phyloP scores from a whole-genome alignment of 2,888 invertebrate genomes.

The Drymonia ruficornis region DNA sequence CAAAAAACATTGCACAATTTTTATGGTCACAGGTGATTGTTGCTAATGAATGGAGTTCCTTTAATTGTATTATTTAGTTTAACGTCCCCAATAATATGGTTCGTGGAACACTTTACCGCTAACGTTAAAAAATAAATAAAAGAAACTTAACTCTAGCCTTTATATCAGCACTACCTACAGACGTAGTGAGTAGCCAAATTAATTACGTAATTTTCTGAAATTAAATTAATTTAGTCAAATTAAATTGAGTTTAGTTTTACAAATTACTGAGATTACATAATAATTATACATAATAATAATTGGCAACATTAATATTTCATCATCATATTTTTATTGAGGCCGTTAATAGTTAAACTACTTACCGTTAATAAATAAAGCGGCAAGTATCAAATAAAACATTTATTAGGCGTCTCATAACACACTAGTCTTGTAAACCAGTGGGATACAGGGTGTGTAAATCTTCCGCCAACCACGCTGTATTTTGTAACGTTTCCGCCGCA shows the following conservation, averaged over 20 bases:
- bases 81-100: constrained; percentile 37
- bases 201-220: too few species aligned
- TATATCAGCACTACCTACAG: background rate
- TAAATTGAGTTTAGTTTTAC: too few species aligned
- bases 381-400: constrained; percentile 19
- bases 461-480: constrained; percentile 42
- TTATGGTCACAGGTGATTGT: constrained; percentile 60
- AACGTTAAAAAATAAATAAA: constrained; percentile 13
- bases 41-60: constrained; percentile 45
- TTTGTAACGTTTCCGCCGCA: constrained; percentile 46
- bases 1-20: constrained; percentile 65
- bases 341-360: too few species aligned
- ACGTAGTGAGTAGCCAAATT: too few species aligned
- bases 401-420: constrained; percentile 35
- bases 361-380: too few species aligned
- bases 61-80: constrained; percentile 38
- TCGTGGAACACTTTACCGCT: constrained; percentile 29
- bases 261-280: too few species aligned
- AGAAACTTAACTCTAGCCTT: constrained; percentile 2
- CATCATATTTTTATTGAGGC: too few species aligned
- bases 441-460: constrained; percentile 49
- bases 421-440: constrained; percentile 33
- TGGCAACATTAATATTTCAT: too few species aligned
- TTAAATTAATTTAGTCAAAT: too few species aligned
- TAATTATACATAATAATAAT: too few species aligned